A percentile compares a stretch with the other conserved stretches of the same genome.
Evolutionary conservation across 2,797 vertebrate genomes (phyloP).

Genomic region (Chiroxiphia lanceolata): DNA sequence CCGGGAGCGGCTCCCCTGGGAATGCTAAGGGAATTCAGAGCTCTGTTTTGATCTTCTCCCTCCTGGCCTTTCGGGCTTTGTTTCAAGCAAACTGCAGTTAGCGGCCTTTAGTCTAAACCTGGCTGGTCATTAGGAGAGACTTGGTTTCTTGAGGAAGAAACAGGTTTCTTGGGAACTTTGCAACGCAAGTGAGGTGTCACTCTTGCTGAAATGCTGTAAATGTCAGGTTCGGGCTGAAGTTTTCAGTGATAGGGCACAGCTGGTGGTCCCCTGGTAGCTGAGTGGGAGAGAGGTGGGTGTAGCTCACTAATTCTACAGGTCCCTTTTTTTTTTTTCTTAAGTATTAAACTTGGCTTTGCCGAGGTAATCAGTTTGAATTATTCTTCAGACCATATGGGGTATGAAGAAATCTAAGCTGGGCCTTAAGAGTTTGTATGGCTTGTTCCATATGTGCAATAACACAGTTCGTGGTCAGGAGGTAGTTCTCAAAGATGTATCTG

Average conservation of each 20-base stretch:
- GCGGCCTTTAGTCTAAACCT: not conserved
- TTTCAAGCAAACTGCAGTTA: not conserved
- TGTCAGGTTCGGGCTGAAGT: not conserved
- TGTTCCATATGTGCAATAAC: not conserved
- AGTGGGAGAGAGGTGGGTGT: not conserved
- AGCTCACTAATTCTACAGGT: not conserved
- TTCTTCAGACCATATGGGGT: not conserved
- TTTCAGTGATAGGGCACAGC: not conserved
- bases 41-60: not conserved
- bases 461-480: not conserved
- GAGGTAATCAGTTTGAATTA: not conserved
- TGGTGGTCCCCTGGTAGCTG: not conserved
- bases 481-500: not conserved
- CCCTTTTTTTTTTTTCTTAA: not conserved
- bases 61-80: not conserved
- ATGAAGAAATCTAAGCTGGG: not conserved
- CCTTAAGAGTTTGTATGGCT: not conserved
- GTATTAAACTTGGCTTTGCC: not conserved
- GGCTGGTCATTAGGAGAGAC: not conserved
- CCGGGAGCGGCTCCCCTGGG: not conserved
- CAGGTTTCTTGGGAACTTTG: not conserved
- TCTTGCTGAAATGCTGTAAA: not conserved
- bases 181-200: accelerated
- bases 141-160: not conserved
- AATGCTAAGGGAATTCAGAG: accelerated